Evolutionary conservation across 2,113 vertebrate species (phyloP).

Genomic region (Burhinus bistriatus): DNA sequence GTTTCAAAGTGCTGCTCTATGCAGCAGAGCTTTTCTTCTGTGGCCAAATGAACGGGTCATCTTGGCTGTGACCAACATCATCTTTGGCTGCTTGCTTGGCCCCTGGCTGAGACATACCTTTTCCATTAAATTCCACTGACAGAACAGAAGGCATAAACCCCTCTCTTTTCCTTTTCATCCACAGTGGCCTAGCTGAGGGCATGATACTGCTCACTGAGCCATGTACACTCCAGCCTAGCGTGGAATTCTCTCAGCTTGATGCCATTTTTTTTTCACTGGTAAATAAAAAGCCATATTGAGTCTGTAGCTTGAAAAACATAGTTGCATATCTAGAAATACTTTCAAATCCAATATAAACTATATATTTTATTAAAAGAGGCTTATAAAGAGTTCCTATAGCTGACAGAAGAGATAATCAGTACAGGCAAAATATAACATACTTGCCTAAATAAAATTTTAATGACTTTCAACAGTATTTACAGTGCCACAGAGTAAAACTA

Average conservation of each 20-base stretch:
- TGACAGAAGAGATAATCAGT: background rate
- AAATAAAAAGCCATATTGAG: background rate
- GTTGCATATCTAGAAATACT: background rate
- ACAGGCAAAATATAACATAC: background rate
- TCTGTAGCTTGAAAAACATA: background rate
- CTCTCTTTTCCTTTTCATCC: background rate
- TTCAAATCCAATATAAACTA: background rate
- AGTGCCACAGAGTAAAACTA: background rate
- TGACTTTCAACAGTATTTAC: background rate
- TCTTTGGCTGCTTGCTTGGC: background rate
- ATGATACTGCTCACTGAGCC: background rate
- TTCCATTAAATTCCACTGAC: background rate
- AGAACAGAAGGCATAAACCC: background rate
- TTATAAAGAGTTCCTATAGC: background rate
- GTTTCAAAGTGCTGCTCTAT: background rate
- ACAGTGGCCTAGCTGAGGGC: background rate
- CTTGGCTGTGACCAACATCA: background rate
- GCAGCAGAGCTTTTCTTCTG: background rate
- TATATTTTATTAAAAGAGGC: background rate
- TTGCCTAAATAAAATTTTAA: background rate
- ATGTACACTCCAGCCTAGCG: background rate
- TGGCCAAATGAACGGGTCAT: background rate
- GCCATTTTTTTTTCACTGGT: background rate
- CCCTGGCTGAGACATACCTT: background rate
- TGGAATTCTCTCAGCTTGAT: background rate